Evolutionary conservation across 2,797 vertebrate species (phyloP).

Genomic region (Gorsachius magnificus): DNA sequence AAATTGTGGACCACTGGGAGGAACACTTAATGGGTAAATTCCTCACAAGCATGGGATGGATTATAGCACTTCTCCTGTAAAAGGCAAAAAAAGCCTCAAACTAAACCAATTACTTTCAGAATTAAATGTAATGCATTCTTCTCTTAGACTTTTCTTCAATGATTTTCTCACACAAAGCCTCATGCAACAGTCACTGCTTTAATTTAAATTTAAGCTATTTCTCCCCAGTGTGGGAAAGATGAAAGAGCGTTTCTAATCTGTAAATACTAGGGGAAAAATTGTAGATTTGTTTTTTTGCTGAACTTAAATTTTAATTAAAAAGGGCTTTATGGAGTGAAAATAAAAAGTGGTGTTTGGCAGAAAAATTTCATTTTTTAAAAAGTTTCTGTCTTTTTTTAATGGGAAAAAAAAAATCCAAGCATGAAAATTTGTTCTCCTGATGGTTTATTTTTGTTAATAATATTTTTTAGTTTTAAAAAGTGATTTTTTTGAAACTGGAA

Average conservation of each 20-base stretch:
- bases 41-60: not conserved
- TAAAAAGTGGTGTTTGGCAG: not conserved
- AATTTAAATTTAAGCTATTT: not conserved
- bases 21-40: not conserved
- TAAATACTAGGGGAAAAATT: conserved; percentile 1
- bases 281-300: conserved; percentile 9
- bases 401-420: not conserved
- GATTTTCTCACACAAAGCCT: not conserved
- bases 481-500: not conserved
- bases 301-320: conserved; percentile 28
- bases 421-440: not conserved
- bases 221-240: not conserved
- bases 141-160: not conserved
- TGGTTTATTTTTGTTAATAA: not conserved
- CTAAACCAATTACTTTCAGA: not conserved
- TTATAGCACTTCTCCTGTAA: not conserved
- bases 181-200: not conserved
- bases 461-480: not conserved
- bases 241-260: conserved; percentile 8
- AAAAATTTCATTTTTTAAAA: not conserved
- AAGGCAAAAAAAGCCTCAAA: not conserved
- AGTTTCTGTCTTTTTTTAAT: not conserved
- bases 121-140: not conserved
- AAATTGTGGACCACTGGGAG: not conserved
- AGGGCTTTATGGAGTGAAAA: not conserved